A percentile compares a stretch with the other conserved stretches of the same genome.
These are phyloP conservation scores for Hydropsyche tenuis DNA, from an alignment of 1,140 invertebrate genomes.

Conservation along the genomic window DNA sequence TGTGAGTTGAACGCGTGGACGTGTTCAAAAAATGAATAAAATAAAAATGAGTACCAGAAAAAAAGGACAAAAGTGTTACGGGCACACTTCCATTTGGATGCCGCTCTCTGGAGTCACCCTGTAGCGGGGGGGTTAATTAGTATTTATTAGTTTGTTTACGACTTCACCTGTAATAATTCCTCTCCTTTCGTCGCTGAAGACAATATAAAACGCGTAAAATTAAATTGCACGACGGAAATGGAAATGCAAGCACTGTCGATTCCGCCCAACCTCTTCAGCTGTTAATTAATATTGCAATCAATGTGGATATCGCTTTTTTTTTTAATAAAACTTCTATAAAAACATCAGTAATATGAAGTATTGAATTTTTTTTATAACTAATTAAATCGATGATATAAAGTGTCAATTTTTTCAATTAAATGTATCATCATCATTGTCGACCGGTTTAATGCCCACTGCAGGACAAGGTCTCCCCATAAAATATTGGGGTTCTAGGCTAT, in stretches of 20 bases:
- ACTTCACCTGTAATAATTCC: constrained; percentile 38
- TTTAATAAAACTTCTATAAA: too few species aligned
- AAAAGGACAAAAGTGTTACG: constrained; percentile 30
- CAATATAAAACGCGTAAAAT: constrained; percentile 36
- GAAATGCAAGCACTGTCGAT: neutral
- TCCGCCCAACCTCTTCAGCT: neutral
- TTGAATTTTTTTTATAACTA: too few species aligned
- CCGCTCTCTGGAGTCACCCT: neutral
- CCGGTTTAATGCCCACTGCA: too few species aligned
- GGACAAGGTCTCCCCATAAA: too few species aligned
- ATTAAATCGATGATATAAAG: too few species aligned
- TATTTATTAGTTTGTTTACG: constrained; percentile 45
- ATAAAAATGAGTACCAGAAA: neutral
- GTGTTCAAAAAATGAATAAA: constrained; percentile 16
- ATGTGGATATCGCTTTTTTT: too few species aligned
- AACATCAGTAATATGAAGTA: too few species aligned
- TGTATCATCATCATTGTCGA: too few species aligned
- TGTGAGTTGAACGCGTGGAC: constrained; percentile 25
- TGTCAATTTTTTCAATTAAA: too few species aligned
- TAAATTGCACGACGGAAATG: constrained; percentile 26
- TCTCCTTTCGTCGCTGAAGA: constrained; percentile 28
- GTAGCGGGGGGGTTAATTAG: constrained; percentile 36
- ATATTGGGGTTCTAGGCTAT: too few species aligned
- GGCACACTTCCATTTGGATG: constrained; percentile 36
- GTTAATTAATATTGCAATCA: neutral